Evolutionary conservation across 2,888 invertebrate species (phyloP).

Genomic region (Dioctria linearis): DNA sequence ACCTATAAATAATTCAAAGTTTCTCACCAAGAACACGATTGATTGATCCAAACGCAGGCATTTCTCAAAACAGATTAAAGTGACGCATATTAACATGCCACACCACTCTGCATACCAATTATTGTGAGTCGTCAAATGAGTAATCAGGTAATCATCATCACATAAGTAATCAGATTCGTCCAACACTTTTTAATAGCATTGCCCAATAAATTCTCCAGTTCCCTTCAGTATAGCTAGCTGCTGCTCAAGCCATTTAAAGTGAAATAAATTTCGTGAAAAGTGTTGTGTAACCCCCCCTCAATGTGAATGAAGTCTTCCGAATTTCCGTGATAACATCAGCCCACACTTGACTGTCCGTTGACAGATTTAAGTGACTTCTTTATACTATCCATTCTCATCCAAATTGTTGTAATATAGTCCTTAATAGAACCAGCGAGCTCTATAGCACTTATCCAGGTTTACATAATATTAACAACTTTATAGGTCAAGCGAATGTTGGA

Average conservation of each 20-base stretch:
- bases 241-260: background rate
- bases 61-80: too few species aligned
- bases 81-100: too few species aligned
- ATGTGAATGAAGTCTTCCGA: constrained; percentile 1
- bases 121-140: background rate
- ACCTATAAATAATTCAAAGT: too few species aligned
- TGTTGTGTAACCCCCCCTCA: background rate
- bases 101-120: too few species aligned
- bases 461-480: background rate
- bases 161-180: background rate
- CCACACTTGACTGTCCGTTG: background rate
- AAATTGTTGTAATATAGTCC: background rate
- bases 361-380: background rate
- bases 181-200: background rate
- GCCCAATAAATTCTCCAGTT: background rate
- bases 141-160: too few species aligned
- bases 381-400: background rate
- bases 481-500: constrained; percentile 10
- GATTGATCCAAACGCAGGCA: too few species aligned
- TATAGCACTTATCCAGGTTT: background rate
- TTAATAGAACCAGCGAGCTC: background rate
- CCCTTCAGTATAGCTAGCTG: background rate
- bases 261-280: background rate
- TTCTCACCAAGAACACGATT: too few species aligned
- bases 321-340: background rate